Evolutionary conservation across 2,113 vertebrate genomes (phyloP).

Genomic region (Leptobrachium leishanense): DNA sequence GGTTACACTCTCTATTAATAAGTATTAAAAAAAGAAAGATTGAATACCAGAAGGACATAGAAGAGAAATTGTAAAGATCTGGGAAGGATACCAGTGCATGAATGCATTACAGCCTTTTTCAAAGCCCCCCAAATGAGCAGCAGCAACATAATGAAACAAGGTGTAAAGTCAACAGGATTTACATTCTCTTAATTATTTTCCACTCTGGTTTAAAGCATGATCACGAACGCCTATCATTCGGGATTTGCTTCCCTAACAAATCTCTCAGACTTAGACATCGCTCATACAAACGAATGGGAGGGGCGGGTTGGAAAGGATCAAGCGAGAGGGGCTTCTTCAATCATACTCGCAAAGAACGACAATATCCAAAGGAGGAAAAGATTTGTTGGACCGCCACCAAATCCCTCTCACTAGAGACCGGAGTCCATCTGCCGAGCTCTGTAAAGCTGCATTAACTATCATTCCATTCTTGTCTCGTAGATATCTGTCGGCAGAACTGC

Average conservation of each 20-base stretch:
- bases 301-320: slow-evolving; percentile 73
- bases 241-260: slow-evolving; percentile 75
- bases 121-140: slow-evolving; percentile 55
- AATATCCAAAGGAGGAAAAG: slow-evolving; percentile 77
- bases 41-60: too few relatives aligned
- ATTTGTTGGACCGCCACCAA: slow-evolving; percentile 81
- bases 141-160: slow-evolving; percentile 62
- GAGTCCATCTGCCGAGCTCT: slow-evolving; percentile 85
- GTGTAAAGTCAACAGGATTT: slow-evolving; percentile 77
- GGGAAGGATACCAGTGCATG: too few relatives aligned
- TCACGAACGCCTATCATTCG: slow-evolving; percentile 73
- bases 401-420: slow-evolving; percentile 77
- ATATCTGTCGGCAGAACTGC: slow-evolving; percentile 75
- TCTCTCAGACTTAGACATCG: slow-evolving; percentile 77
- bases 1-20: too few relatives aligned
- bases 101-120: slow-evolving; percentile 15
- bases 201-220: slow-evolving; percentile 72
- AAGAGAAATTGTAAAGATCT: too few relatives aligned
- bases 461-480: slow-evolving; percentile 77
- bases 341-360: slow-evolving; percentile 74
- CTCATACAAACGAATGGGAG: slow-evolving; percentile 73
- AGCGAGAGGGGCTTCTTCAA: slow-evolving; percentile 71
- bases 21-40: too few relatives aligned
- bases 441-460: slow-evolving; percentile 77
- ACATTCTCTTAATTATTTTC: slow-evolving; percentile 79